Base-by-base conservation (phyloP, 2,888 invertebrate genomes). In the Rhodophaea formosa region DNA sequence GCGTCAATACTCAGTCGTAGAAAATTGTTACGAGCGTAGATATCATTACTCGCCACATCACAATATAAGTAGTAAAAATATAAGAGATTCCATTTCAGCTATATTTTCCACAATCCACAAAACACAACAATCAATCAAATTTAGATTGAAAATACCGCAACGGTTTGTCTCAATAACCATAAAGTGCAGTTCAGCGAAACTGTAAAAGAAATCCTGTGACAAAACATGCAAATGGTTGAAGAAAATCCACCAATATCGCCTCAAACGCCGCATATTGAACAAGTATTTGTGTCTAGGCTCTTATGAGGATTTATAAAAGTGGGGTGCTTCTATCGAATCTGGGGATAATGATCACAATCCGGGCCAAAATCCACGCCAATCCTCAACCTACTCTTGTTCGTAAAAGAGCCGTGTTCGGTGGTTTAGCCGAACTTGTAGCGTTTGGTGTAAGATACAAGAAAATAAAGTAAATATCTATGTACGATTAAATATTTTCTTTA, bases 311-410 rank as follows among this genome's bases (percentile, higher is more conserved):
- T 79, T 78, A 74, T 74, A 75, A 75, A 79, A 79, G 75, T 75
- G 71, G 78, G 76, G 68, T 73, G 76, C 71, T 74, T 71, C 74
- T 75, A 73, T 77, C 71, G 78, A 77, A 79, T 79, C 77, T 71
- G 70, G 62, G 77, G 81, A 82, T 84, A 84, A 84, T 81, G 81
- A 81, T 80, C 74, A 69, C 78, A 79, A 80, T 80, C 78, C 81
- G 68, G 68, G 70, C 71, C 68, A 62, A 73, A 74, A 77, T 75
- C 74, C 74, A 61, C 67, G 67, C 65, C 68, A 72, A 80, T 77
- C 74, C 72, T 53, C 68, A 64, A 62, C 61, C 67, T 69, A 68
- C 68, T 65, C 67, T 61, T 71, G 69, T 64, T 64, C 59, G 57
- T 62, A 59, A 70, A 66, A 62, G 53, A 10, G 54, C 43, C 45